Evolutionary conservation across 2,888 invertebrate species (phyloP).

Genomic region (Drosophila stalkeri): DNA sequence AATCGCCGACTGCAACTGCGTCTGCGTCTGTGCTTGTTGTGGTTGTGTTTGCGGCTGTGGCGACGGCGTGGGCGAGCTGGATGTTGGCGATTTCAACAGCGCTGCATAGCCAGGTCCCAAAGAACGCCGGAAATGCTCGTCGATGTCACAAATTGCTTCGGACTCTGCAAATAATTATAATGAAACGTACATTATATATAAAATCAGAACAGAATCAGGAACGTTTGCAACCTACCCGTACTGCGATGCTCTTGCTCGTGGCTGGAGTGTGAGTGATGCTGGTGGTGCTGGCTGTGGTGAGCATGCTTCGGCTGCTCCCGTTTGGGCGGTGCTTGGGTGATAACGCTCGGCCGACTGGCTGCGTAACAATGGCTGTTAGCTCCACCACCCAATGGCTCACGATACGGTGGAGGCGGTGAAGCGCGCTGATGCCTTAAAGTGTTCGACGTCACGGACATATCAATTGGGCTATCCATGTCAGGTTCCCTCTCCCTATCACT

Average conservation of each 20-base stretch:
- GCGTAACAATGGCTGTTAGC: conserved; percentile 73
- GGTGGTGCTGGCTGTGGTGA: conserved; percentile 40
- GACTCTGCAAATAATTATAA: conserved; percentile 86
- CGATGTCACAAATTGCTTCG: conserved; percentile 94
- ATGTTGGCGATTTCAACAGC: conserved; percentile 86
- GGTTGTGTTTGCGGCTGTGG: conserved; percentile 78
- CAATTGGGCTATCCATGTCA: conserved; percentile 83
- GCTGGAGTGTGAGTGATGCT: conserved; percentile 54
- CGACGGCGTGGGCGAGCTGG: conserved; percentile 75
- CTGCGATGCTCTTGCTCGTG: conserved; percentile 82
- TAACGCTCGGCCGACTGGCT: conserved; percentile 87
- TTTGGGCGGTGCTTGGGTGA: conserved; percentile 87
- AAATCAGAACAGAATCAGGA: neutral
- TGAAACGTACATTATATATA: neutral
- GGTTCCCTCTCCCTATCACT: conserved; percentile 46
- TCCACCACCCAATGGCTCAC: conserved; percentile 83
- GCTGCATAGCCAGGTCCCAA: conserved; percentile 93
- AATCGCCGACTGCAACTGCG: conserved; percentile 38
- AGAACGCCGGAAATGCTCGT: conserved; percentile 97
- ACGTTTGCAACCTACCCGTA: conserved; percentile 65
- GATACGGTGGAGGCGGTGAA: conserved; percentile 84
- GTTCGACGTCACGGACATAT: conserved; percentile 84
- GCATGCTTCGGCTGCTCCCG: conserved; percentile 74
- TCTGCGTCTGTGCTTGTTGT: conserved; percentile 57
- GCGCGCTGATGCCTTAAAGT: conserved; percentile 80